Base-by-base conservation (phyloP, 2,888 invertebrate genomes). In the Blomia tropicalis region DNA sequence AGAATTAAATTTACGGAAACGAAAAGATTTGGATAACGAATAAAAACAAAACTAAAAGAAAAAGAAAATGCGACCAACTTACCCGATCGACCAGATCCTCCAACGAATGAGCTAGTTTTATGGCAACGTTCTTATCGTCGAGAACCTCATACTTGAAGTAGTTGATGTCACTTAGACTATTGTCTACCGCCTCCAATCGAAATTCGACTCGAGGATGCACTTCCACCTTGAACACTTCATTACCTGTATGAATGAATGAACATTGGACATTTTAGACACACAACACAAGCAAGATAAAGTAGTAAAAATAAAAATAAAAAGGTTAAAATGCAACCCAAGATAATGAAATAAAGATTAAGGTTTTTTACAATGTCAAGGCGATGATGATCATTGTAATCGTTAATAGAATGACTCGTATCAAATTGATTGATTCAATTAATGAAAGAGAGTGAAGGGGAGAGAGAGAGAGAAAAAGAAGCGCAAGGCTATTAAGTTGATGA, bases 151-250 rank as follows among this genome's bases (percentile, higher is more conserved):
- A 81, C 4, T 81, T 79, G 75, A 86, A 86, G 72, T 83, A 83
- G 43, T 67, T 68, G 51, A 69, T 68, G 63, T 71, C 70, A 59
- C 68, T 68, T 30, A 69, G 58, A 62, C 68, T 69, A 65, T 66
- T 66, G 71, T 84, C 84, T 22, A 84, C 81, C 0, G 85, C 80
- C 71, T 83, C 82, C 36, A 85, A 76, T 65, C 79, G 79, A 58
- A 85, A 76, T 72, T 83, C 83, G 67, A 81, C 80, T 73, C 86
- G 81, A 4, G 88, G 87, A 77, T 85, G 83, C n/a, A 87, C 87
- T 75, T 87, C 84, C 4, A 88, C 78, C 66, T 79, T 78, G 29
- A 88, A 76, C 14, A 88, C 83, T 73, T 87, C 85, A 60, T 83
- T 82, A 14, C 87, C 87, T 68, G 43, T 41, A 51, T 58, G 14